Evolutionary conservation across 1,140 invertebrate genomes (phyloP).

Genomic region (Trichonephila clavipes): DNA sequence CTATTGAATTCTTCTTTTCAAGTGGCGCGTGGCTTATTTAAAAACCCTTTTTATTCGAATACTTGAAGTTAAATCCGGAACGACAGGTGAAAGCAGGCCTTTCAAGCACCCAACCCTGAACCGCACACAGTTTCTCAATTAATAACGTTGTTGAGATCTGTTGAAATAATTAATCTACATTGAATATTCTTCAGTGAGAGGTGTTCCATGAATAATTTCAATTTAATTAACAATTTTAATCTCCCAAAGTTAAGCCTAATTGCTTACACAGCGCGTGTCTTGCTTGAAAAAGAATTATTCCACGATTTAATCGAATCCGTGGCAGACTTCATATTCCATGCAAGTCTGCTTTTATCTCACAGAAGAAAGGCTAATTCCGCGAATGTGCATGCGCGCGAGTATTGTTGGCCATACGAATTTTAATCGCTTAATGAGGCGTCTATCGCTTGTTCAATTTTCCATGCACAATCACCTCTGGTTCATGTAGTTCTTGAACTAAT

Average conservation of each 20-base stretch:
- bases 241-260: neutral
- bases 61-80: neutral
- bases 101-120: neutral
- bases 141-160: neutral
- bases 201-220: neutral
- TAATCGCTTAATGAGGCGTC: neutral
- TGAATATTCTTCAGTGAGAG: neutral
- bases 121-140: neutral
- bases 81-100: neutral
- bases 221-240: neutral
- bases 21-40: neutral
- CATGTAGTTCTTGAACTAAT: neutral
- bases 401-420: neutral
- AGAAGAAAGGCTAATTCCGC: too few relatives aligned
- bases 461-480: neutral
- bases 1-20: neutral
- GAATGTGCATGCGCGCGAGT: neutral
- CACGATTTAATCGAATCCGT: neutral
- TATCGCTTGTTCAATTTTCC: neutral
- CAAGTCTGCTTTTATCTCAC: neutral
- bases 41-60: neutral
- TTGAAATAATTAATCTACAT: neutral
- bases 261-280: neutral
- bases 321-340: neutral
- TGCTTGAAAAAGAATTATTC: neutral